Base-by-base conservation (phyloP, 2,113 vertebrate species). In the Pseudorectes ferrugineus region DNA sequence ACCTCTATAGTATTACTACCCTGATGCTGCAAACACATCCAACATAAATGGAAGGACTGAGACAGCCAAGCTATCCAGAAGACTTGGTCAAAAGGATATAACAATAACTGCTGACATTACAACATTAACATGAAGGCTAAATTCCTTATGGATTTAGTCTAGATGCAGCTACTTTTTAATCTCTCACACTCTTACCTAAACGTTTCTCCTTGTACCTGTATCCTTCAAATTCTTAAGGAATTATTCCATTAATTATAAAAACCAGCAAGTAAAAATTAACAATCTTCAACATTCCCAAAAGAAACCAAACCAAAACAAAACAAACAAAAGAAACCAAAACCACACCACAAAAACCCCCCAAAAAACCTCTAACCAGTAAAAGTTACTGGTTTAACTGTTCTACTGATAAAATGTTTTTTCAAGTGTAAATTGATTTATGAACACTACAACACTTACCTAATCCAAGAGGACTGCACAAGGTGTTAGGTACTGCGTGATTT, bases 381-480 rank as follows among this genome's bases (percentile, higher is more conserved):
- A 4, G 4, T 26, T 36, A 66, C 12, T 29, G 2, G 10, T 57
- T 71, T 75, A 86, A 75, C 24, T 52, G 48, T 26, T 49, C 24
- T 31, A 51, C 18, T 25, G 11, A 71, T 14, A 84, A 86, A 65
- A 38, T 1, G 12, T 38, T 91, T 77, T 95, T 38, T 80, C 52
- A 81, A 74, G 36, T 16, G 18, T 59, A 89, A 52, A 77, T 9
- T 66, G 13, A 92, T 76, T 88, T 54, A 77, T 23, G 22, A 92
- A 85, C 84, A 73, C 40, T 31, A 51, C 5, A 85, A 36, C 86
- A 98, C 98, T 97, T 97, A 98, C 98, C 97, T 97, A 97, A 97
- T 96, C 91, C 97, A 96, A 97, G 24, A 97, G 88, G 97, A 96
- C 96, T 1, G 20, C 96, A 96, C 95, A 96, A 80, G 95, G 93